Base-by-base conservation (phyloP, 2,888 invertebrate species). In the Frankliniella intonsa region DNA sequence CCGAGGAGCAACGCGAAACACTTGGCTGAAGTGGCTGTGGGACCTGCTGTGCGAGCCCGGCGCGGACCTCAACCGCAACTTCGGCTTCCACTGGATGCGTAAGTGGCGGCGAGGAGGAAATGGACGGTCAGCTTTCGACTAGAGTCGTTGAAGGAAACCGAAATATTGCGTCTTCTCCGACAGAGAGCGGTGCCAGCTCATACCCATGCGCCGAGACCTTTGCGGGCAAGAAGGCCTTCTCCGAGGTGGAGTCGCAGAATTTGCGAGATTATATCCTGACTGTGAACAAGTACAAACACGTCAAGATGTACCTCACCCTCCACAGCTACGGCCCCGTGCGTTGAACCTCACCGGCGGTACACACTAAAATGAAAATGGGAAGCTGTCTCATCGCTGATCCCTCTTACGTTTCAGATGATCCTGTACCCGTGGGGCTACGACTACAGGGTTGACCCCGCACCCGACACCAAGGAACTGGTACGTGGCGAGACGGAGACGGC, bases 361-460 rank as follows among this genome's bases (percentile, higher is more conserved):
- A 19, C 55, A 14, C 17, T 19, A n/a, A n/a, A n/a, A n/a, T 38
- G 38, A 38, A 38, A 38, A 3, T 3, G 5, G 38, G 38, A 38
- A 38, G 38, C 55, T 55, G 55, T 17, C 55, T 55, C 14, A 12
- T 14, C 19, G 5, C 14, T 17, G 8, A 14, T 2, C 55, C 14
- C 55, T 55, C 55, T 14, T 19, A 11, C 55, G 14, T 69, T 10
- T 1, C 69, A 97, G 86, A 94, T 94, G 86, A 91, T 96, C 82
- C 89, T 96, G 11, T 94, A 94, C 86, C 95, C 96, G 12, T 96
- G 95, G 95, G 96, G 96, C 27, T 95, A 95, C 87, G 85, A 86
- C 50, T 85, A 85, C 79, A 83, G 84, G 49, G 84, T 85, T 10
- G 86, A 95, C 0, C 91, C 92, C 83, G 94, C 69, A 5, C 69